phyloP scores from a whole-genome alignment of 2,888 invertebrate genomes.

The Acleris cristana region DNA sequence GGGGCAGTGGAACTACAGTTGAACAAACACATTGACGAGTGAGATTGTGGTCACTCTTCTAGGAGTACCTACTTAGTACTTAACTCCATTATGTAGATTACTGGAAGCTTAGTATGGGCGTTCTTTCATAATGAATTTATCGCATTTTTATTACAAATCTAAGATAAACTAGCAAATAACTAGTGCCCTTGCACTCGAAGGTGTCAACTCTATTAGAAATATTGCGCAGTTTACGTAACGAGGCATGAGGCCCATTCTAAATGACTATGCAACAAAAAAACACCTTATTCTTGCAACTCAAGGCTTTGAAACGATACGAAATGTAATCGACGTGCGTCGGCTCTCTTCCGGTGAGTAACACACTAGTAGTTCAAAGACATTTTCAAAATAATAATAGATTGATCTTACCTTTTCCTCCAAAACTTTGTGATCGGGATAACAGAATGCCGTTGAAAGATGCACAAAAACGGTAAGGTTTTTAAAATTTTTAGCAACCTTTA shows the following conservation, averaged over 20 bases:
- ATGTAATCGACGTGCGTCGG: background rate
- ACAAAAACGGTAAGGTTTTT: slow-evolving; percentile 89
- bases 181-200: background rate
- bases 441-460: slow-evolving; percentile 97
- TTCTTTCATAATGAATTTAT: background rate
- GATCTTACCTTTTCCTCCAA: slow-evolving; percentile 69
- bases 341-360: background rate
- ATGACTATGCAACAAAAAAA: background rate
- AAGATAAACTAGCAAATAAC: background rate
- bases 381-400: background rate
- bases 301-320: background rate
- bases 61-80: too few relatives aligned
- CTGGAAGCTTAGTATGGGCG: too few relatives aligned
- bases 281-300: background rate
- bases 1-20: slow-evolving; percentile 86
- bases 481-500: slow-evolving; percentile 90
- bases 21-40: background rate
- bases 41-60: background rate
- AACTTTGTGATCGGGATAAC: slow-evolving; percentile 92
- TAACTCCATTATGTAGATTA: background rate
- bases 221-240: background rate
- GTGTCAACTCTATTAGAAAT: background rate
- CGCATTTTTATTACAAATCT: background rate
- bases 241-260: slow-evolving; percentile 3
- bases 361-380: background rate